These are phyloP conservation scores for Heterochromis multidens DNA, from an alignment of 2,113 vertebrate species.

Conservation along the genomic window DNA sequence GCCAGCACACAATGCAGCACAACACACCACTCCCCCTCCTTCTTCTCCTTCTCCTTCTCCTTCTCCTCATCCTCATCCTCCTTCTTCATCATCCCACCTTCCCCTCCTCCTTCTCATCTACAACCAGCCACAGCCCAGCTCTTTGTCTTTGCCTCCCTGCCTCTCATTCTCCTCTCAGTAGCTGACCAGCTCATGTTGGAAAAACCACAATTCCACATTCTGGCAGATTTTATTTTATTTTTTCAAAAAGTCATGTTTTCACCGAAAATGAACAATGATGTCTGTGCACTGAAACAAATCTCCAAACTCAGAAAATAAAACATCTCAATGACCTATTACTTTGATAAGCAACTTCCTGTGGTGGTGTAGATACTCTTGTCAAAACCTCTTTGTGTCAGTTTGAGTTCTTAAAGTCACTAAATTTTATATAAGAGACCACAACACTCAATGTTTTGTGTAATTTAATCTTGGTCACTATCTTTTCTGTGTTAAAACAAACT, in stretches of 20 bases:
- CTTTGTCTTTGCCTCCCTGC: slow-evolving; percentile 20
- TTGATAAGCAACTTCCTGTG: neutral
- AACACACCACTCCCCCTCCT: slow-evolving; percentile 9
- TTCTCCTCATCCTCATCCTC: neutral
- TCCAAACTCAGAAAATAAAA: neutral
- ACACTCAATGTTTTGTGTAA: neutral
- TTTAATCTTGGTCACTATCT: neutral
- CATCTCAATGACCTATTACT: fast-evolving
- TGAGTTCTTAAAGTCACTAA: neutral
- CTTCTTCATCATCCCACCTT: neutral
- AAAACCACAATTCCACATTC: neutral
- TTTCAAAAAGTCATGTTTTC: neutral
- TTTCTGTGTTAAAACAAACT: too few relatives aligned
- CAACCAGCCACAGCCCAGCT: slow-evolving; percentile 16
- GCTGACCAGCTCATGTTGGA: neutral
- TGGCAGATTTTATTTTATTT: neutral
- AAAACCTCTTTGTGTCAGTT: neutral
- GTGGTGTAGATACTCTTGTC: neutral
- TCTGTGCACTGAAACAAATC: neutral
- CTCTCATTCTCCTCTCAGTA: neutral
- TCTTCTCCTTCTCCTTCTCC: neutral
- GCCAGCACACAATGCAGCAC: slow-evolving; percentile 67
- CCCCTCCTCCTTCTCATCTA: neutral
- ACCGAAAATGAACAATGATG: neutral
- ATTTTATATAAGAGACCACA: neutral